Evolutionary conservation across 2,888 invertebrate species (phyloP).

Genomic region (Pammene fasciana): DNA sequence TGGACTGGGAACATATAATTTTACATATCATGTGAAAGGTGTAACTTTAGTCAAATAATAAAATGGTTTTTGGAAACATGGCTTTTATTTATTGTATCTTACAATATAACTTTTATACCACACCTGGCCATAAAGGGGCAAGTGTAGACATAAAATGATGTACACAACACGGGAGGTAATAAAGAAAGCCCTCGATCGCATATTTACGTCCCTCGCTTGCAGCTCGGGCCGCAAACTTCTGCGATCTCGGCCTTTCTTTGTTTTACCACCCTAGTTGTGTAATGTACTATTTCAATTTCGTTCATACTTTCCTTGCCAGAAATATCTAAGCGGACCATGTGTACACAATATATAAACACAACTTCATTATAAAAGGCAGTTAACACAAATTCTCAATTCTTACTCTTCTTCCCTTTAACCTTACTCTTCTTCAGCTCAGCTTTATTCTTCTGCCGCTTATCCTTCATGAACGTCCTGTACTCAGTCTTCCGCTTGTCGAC

Average conservation of each 20-base stretch:
- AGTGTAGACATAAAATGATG: too few relatives aligned
- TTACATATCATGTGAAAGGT: neutral
- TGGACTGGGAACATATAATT: neutral
- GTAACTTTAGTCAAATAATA: slow-evolving; percentile 10
- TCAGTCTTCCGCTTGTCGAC: slow-evolving; percentile 87
- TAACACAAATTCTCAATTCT: slow-evolving; percentile 43
- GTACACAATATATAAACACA: too few relatives aligned
- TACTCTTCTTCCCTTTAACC: slow-evolving; percentile 59
- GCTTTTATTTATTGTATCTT: slow-evolving; percentile 13
- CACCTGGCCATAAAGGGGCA: too few relatives aligned
- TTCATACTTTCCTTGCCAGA: neutral
- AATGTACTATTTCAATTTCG: too few relatives aligned
- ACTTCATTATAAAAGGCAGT: neutral
- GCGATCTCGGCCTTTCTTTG: too few relatives aligned
- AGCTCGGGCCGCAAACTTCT: too few relatives aligned
- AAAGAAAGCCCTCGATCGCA: too few relatives aligned
- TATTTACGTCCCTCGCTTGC: too few relatives aligned
- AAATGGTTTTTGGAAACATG: slow-evolving; percentile 34
- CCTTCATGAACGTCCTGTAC: slow-evolving; percentile 89
- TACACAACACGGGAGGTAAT: too few relatives aligned
- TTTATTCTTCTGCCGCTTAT: slow-evolving; percentile 88
- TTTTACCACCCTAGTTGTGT: too few relatives aligned
- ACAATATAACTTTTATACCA: too few relatives aligned
- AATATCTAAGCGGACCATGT: too few relatives aligned
- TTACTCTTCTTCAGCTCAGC: slow-evolving; percentile 71